phyloP scores from a whole-genome alignment of 2,888 invertebrate species.

The Orthosia cruda region DNA sequence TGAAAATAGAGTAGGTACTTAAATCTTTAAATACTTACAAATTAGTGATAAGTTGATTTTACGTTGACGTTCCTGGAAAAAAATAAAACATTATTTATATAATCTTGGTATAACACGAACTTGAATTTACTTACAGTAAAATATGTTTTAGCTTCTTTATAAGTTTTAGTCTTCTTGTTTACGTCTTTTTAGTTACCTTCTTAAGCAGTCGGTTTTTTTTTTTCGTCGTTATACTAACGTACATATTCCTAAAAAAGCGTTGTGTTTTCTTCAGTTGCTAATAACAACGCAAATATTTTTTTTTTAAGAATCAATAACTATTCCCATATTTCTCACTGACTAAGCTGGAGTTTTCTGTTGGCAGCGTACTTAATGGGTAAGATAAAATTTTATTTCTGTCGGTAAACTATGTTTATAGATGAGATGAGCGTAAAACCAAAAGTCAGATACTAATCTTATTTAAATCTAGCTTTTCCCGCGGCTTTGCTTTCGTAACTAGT shows the following conservation, averaged over 20 bases:
- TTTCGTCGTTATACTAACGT: neutral
- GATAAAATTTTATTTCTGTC: conserved; percentile 27
- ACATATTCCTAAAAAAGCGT: neutral
- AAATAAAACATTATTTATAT: conserved; percentile 8
- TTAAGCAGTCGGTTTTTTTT: too few species aligned
- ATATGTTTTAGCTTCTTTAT: neutral
- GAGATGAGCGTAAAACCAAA: too few species aligned
- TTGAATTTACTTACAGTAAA: neutral
- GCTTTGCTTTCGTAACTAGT: too few species aligned
- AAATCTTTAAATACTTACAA: conserved; percentile 38
- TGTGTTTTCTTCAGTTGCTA: conserved; percentile 10
- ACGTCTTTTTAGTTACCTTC: too few species aligned
- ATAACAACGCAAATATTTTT: conserved; percentile 25
- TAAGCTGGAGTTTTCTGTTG: conserved; percentile 27
- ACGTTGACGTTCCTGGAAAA: conserved; percentile 37
- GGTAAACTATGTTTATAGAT: neutral
- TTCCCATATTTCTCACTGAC: conserved; percentile 24
- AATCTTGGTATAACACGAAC: neutral
- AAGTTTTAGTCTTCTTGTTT: too few species aligned
- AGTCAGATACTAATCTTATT: too few species aligned
- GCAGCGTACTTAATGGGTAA: conserved; percentile 30
- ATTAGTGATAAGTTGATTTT: neutral
- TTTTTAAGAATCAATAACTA: conserved; percentile 41
- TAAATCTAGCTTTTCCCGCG: too few species aligned
- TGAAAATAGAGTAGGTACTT: too few species aligned